phyloP scores from a whole-genome alignment of 1,140 invertebrate genomes.

The Micrasema minimum region DNA sequence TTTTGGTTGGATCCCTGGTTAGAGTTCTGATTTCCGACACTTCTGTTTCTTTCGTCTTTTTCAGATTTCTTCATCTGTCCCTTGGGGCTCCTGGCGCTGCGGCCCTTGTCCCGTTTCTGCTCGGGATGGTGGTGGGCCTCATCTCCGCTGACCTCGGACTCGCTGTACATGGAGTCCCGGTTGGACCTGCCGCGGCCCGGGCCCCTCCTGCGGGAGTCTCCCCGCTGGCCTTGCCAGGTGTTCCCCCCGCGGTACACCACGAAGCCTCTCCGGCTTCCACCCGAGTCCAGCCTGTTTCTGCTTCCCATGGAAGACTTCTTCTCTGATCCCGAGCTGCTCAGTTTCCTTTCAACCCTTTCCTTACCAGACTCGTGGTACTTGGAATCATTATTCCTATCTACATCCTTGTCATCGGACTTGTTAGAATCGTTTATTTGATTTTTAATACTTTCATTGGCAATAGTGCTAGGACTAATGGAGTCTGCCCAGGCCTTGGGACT shows the following conservation, averaged over 20 bases:
- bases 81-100: conserved; percentile 62
- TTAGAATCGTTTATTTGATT: conserved; percentile 19
- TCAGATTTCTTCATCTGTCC: conserved; percentile 63
- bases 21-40: conserved; percentile 48
- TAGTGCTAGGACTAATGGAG: conserved; percentile 58
- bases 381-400: conserved; percentile 38
- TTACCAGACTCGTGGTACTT: conserved; percentile 54
- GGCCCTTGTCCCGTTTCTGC: conserved; percentile 38
- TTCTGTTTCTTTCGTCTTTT: conserved; percentile 70
- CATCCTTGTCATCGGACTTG: conserved; percentile 45
- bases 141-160: conserved; percentile 71
- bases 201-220: conserved; percentile 59
- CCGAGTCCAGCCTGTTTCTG: conserved; percentile 54
- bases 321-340: conserved; percentile 66
- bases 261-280: conserved; percentile 56
- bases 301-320: conserved; percentile 56
- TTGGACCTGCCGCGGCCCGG: conserved; percentile 57
- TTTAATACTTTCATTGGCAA: conserved; percentile 23
- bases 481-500: conserved; percentile 62
- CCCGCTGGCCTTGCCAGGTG: conserved; percentile 63
- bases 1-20: conserved; percentile 42
- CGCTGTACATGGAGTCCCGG: conserved; percentile 55
- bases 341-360: conserved; percentile 64
- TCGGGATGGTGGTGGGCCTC: conserved; percentile 67
- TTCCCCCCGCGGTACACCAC: conserved; percentile 64